These are phyloP conservation scores for Xylophagus ater DNA, from an alignment of 2,888 invertebrate genomes.

Conservation along the genomic window DNA sequence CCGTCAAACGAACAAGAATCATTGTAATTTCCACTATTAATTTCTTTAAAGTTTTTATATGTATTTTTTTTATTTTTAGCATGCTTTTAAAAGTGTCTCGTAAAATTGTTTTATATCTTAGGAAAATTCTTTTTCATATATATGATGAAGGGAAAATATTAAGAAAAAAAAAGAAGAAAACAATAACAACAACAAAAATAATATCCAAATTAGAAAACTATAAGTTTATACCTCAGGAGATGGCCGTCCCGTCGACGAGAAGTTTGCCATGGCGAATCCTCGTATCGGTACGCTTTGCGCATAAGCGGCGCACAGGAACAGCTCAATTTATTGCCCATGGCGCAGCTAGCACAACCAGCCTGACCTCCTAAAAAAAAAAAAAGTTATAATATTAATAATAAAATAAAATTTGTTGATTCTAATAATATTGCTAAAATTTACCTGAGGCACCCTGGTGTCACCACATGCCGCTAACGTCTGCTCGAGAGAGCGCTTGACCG, in stretches of 20 bases:
- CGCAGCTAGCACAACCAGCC: constrained; percentile 44
- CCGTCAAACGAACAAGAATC: too few species aligned
- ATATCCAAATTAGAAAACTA: too few species aligned
- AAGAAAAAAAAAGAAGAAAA: background rate
- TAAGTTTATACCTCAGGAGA: constrained; percentile 59
- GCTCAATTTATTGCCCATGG: constrained; percentile 96
- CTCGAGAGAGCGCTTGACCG: constrained; percentile 55
- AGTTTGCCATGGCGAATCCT: constrained; percentile 92
- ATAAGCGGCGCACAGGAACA: constrained; percentile 94
- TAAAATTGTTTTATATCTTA: too few species aligned
- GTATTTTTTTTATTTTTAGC: too few species aligned
- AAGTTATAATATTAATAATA: background rate
- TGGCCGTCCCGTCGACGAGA: constrained; percentile 75
- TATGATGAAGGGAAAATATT: background rate
- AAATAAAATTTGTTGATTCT: background rate
- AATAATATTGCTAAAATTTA: constrained; percentile 23
- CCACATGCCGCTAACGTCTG: constrained; percentile 61
- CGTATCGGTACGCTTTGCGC: constrained; percentile 92
- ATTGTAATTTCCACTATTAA: too few species aligned
- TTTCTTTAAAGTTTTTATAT: too few species aligned
- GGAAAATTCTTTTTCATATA: too few species aligned
- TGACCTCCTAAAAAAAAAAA: constrained; percentile 30
- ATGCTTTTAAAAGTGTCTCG: too few species aligned
- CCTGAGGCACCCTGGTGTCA: constrained; percentile 69
- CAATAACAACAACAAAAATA: too few species aligned